These are phyloP conservation scores for Ceraclea dissimilis DNA, from an alignment of 2,888 invertebrate genomes.

Conservation along the genomic window DNA sequence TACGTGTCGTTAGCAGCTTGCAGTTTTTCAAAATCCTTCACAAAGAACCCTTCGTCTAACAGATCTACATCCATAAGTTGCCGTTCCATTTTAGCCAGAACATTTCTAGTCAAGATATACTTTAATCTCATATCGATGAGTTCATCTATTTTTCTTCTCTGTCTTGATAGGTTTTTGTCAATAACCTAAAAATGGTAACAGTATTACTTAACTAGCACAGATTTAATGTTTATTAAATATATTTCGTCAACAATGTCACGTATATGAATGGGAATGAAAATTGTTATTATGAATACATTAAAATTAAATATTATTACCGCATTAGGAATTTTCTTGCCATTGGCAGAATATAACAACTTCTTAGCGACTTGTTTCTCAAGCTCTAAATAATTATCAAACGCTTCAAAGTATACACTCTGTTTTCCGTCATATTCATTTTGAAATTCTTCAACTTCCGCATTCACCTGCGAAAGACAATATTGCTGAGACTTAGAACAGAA, in stretches of 20 bases:
- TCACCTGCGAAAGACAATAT: background rate
- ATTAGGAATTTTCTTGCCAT: background rate
- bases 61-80: slow-evolving; percentile 38
- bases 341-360: background rate
- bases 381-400: background rate
- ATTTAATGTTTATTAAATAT: too few species aligned
- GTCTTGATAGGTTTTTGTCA: slow-evolving; percentile 36
- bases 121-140: slow-evolving; percentile 38
- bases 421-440: background rate
- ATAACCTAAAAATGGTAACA: slow-evolving; percentile 33
- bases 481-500: too few species aligned
- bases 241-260: too few species aligned
- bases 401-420: background rate
- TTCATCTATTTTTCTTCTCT: slow-evolving; percentile 39
- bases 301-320: too few species aligned
- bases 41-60: slow-evolving; percentile 41
- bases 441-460: background rate
- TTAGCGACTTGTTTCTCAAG: background rate
- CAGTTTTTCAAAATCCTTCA: slow-evolving; percentile 42
- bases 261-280: too few species aligned
- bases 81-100: slow-evolving; percentile 38
- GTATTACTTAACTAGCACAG: background rate
- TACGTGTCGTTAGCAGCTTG: slow-evolving; percentile 40
- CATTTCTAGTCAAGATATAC: slow-evolving; percentile 40
- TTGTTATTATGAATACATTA: too few species aligned